A percentile compares a stretch with the other conserved stretches of the same genome.
These are phyloP conservation scores for Griposia aprilina DNA, from an alignment of 2,888 invertebrate species.

Conservation along the genomic window DNA sequence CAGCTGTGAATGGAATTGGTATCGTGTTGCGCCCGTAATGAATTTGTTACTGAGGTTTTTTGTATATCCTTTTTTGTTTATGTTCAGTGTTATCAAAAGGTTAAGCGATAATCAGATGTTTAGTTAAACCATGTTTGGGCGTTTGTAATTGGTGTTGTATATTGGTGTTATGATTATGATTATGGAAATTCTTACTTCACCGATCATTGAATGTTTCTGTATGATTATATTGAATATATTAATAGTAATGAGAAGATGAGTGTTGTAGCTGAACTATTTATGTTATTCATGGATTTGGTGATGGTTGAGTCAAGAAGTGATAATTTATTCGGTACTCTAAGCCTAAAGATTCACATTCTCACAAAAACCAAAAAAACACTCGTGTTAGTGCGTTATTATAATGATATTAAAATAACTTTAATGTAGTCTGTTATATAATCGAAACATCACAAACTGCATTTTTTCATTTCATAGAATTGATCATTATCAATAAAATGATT, in stretches of 20 bases:
- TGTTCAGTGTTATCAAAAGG: slow-evolving; percentile 68
- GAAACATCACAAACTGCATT: too few species aligned
- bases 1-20: slow-evolving; percentile 88
- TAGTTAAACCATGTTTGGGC: slow-evolving; percentile 57
- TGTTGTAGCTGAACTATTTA: not conserved
- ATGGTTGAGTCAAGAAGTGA: not conserved
- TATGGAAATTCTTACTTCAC: slow-evolving; percentile 44
- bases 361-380: not conserved
- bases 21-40: slow-evolving; percentile 85
- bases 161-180: slow-evolving; percentile 60
- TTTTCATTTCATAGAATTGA: too few species aligned
- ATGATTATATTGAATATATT: slow-evolving; percentile 52
- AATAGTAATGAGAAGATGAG: slow-evolving; percentile 28
- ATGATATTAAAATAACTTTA: not conserved
- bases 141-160: slow-evolving; percentile 66
- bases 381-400: not conserved
- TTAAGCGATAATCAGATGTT: slow-evolving; percentile 66
- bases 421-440: not conserved
- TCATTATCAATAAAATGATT: not conserved
- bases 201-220: slow-evolving; percentile 55
- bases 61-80: slow-evolving; percentile 72
- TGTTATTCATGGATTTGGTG: slow-evolving; percentile 1
- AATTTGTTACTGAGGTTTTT: slow-evolving; percentile 80
- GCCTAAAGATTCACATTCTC: not conserved
- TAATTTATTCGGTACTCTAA: not conserved